phyloP scores from a whole-genome alignment of 2,888 invertebrate genomes.

The Chrysotoxum bicinctum region DNA sequence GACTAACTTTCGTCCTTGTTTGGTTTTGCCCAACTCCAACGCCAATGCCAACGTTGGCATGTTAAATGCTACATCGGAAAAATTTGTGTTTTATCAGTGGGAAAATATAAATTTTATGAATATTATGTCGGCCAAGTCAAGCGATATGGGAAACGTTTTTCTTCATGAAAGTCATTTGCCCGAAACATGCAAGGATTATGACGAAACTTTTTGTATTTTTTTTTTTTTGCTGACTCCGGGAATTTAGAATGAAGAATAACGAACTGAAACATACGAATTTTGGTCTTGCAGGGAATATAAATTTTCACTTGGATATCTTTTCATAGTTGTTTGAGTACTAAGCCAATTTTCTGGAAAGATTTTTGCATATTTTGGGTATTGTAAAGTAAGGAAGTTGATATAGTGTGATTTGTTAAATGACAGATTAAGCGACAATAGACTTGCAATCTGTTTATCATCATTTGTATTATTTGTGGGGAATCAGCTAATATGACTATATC shows the following conservation, averaged over 20 bases:
- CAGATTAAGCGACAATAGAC: no score
- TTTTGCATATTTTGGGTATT: no score
- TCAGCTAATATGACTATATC: no score
- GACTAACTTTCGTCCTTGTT: constrained; percentile 18
- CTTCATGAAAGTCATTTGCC: constrained; percentile 47
- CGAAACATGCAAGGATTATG: constrained; percentile 36
- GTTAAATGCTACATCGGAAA: constrained; percentile 62
- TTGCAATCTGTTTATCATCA: no score
- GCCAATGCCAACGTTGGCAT: constrained; percentile 65
- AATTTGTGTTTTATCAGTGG: constrained; percentile 59
- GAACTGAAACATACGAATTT: neutral
- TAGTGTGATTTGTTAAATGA: no score
- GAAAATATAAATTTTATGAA: constrained; percentile 46
- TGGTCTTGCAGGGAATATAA: neutral
- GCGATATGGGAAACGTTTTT: constrained; percentile 56
- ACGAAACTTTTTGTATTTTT: neutral
- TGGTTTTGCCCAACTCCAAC: neutral
- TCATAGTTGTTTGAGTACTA: no score
- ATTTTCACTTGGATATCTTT: no score
- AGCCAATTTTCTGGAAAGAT: no score
- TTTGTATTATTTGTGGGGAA: no score
- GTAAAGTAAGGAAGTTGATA: no score
- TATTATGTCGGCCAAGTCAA: constrained; percentile 26
- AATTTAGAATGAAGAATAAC: neutral
- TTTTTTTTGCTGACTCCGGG: neutral